Evolutionary conservation across 2,113 vertebrate species (phyloP).

Genomic region (Sceloporus tristichus): DNA sequence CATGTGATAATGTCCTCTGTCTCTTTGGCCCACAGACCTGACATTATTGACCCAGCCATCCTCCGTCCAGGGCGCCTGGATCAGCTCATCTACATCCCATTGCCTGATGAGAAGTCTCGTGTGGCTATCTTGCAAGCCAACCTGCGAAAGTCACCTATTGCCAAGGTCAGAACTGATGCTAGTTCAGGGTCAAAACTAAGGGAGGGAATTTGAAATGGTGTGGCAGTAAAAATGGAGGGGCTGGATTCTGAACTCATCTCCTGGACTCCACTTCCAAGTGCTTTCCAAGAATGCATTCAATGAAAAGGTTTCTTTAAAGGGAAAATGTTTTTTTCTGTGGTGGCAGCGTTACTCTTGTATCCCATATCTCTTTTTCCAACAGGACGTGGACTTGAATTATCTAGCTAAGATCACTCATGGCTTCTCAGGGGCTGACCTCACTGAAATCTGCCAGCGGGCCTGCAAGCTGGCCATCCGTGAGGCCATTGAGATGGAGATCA

Average conservation of each 20-base stretch:
- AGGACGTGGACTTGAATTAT: slow-evolving; percentile 97
- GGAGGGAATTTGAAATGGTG: background rate
- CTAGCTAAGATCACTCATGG: slow-evolving; percentile 98
- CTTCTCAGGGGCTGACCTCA: slow-evolving; percentile 96
- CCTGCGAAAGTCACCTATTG: slow-evolving; percentile 96
- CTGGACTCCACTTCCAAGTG: background rate
- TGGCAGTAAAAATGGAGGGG: background rate
- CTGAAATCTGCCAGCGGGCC: slow-evolving; percentile 97
- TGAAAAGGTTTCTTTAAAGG: background rate
- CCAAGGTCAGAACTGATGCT: slow-evolving; percentile 83
- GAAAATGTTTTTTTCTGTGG: background rate
- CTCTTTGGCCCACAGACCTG: slow-evolving; percentile 75
- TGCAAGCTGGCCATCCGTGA: slow-evolving; percentile 98
- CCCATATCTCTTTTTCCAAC: background rate
- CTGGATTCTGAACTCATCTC: background rate
- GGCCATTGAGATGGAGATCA: slow-evolving; percentile 96
- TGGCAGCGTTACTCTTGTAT: background rate
- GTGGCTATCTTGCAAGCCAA: slow-evolving; percentile 97
- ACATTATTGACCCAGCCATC: slow-evolving; percentile 98
- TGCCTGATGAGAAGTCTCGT: slow-evolving; percentile 97
- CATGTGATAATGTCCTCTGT: background rate
- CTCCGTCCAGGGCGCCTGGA: slow-evolving; percentile 95
- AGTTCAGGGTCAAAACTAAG: background rate
- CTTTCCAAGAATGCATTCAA: background rate
- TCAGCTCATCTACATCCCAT: slow-evolving; percentile 98